Conservation (phyloP, 2,888 invertebrate species). For the Nemotelus pantherinus region DNA sequence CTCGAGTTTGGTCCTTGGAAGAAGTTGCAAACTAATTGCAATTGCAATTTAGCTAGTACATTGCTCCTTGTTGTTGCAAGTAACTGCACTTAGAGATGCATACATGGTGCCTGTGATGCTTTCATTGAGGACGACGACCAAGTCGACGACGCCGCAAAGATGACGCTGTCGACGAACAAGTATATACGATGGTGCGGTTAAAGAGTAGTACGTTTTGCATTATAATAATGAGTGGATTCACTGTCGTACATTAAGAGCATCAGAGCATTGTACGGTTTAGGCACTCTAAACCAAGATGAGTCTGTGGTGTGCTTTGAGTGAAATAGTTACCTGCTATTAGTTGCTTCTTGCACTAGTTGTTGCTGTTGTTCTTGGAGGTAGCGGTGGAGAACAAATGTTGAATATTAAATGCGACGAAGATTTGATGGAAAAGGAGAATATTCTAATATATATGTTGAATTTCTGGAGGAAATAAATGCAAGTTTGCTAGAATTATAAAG, state of each 20-base stretch:
- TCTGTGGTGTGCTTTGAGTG: slow-evolving; percentile 24
- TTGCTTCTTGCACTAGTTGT: neutral
- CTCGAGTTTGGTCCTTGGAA: no score
- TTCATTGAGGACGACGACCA: neutral
- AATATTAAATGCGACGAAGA: slow-evolving; percentile 8
- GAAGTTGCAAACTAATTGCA: slow-evolving; percentile 32
- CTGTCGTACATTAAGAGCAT: slow-evolving; percentile 34
- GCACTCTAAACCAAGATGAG: slow-evolving; percentile 20
- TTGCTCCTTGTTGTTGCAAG: neutral
- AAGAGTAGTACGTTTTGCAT: slow-evolving; percentile 25
- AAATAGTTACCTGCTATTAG: slow-evolving; percentile 16
- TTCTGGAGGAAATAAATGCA: no score
- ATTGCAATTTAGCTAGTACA: slow-evolving; percentile 39
- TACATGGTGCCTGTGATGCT: neutral
- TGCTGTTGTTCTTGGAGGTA: neutral
- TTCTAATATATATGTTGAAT: no score
- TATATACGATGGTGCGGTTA: slow-evolving; percentile 13
- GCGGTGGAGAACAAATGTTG: neutral
- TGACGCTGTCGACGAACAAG: no score
- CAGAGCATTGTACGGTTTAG: neutral
- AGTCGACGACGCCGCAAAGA: no score
- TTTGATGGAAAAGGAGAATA: neutral
- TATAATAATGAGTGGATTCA: slow-evolving; percentile 41
- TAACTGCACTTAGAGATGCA: slow-evolving; percentile 9
- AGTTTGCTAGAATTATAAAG: no score